A percentile compares a stretch with the other conserved stretches of the same genome.
These are phyloP conservation scores for Orthonychiurus folsomi DNA, from an alignment of 2,888 invertebrate species.

Conservation along the genomic window DNA sequence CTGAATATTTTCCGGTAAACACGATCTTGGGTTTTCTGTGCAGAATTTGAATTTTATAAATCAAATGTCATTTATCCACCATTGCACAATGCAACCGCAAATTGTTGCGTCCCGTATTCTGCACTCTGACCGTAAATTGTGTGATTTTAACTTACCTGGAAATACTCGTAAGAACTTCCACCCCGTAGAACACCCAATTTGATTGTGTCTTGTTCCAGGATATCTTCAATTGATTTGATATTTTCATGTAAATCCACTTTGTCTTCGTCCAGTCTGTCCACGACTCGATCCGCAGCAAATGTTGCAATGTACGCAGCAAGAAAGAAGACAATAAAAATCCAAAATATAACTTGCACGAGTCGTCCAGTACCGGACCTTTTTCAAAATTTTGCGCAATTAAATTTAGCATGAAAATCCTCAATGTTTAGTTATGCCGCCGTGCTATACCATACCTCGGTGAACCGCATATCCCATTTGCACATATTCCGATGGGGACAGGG, in stretches of 20 bases:
- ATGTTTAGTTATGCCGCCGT: not conserved
- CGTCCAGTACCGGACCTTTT: slow-evolving; percentile 73
- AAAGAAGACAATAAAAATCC: slow-evolving; percentile 96
- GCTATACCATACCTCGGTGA: slow-evolving; percentile 7
- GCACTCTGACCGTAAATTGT: too few relatives aligned
- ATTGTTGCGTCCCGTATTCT: too few relatives aligned
- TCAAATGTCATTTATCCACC: too few relatives aligned
- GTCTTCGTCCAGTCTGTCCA: slow-evolving; percentile 72
- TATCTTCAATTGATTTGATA: slow-evolving; percentile 59
- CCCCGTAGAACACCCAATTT: slow-evolving; percentile 72
- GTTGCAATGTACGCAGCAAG: slow-evolving; percentile 98
- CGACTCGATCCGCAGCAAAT: slow-evolving; percentile 93
- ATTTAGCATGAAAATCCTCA: not conserved
- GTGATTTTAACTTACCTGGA: slow-evolving; percentile 57
- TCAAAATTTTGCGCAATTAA: not conserved
- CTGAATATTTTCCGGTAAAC: not conserved
- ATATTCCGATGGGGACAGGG: not conserved
- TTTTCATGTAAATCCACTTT: slow-evolving; percentile 10
- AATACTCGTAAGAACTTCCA: slow-evolving; percentile 79
- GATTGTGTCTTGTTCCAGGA: slow-evolving; percentile 84
- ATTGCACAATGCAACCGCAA: too few relatives aligned
- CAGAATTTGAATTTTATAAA: not conserved
- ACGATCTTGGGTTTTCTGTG: not conserved
- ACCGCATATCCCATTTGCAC: slow-evolving; percentile 5
- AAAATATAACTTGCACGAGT: slow-evolving; percentile 96